Evolutionary conservation across 2,113 vertebrate genomes (phyloP).

Genomic region (Lamprotornis superbus): DNA sequence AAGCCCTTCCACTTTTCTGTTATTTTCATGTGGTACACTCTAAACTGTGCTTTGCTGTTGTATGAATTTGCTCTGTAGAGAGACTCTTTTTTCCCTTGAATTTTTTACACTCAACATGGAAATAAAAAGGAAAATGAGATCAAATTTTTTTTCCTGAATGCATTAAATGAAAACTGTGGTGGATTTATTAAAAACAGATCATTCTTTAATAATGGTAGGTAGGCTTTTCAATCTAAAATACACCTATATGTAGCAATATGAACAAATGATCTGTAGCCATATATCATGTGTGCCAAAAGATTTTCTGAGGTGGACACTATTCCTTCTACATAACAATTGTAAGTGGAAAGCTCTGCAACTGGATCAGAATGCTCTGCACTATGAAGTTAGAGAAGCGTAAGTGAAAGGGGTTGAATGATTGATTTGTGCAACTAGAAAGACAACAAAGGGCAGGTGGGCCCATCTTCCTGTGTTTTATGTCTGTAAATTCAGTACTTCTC

Average conservation of each 20-base stretch:
- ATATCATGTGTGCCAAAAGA: background rate
- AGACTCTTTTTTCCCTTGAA: background rate
- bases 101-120: background rate
- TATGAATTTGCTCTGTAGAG: background rate
- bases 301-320: background rate
- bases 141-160: background rate
- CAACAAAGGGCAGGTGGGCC: background rate
- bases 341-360: background rate
- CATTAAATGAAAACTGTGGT: background rate
- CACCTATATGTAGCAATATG: background rate
- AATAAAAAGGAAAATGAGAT: background rate
- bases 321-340: background rate
- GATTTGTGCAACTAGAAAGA: background rate
- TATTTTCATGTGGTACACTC: background rate
- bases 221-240: background rate
- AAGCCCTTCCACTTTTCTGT: background rate
- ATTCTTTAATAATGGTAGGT: background rate
- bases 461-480: background rate
- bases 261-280: background rate
- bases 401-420: background rate
- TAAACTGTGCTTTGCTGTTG: background rate
- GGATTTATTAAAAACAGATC: background rate
- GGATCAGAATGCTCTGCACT: background rate
- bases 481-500: background rate
- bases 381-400: background rate